Base-by-base conservation (phyloP, 2,797 vertebrate species). In the Pteronotus mesoamericanus region DNA sequence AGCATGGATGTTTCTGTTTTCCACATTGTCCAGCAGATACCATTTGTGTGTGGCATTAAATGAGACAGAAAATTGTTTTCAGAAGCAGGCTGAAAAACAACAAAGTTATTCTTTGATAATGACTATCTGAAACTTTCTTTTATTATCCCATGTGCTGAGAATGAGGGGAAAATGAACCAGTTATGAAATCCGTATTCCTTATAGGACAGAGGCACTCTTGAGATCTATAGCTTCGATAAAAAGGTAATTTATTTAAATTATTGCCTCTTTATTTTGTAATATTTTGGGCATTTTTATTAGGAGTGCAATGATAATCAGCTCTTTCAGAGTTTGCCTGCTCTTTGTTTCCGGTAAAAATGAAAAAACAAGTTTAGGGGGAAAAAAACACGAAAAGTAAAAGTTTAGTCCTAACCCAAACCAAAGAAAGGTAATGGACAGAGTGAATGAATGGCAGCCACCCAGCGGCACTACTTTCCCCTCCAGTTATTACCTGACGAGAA, bases 161-260 rank as follows among this genome's bases (percentile, higher is more conserved):
- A 94, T 86, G 68, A 91, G 15, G 95, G 78, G 88, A 64, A 94
- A 94, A 97, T 84, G 1, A 22, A 51, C 3, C 3, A 79, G 89
- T 46, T 93, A 71, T 68, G 83, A 96, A 74, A 78, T 48, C 96
- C 12, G 9, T 96, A 61, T 77, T 79, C 55, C 44, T 94, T 46
- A 15, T 94, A 86, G 84, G 75, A 97, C 64, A 21, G 48, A 96
- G 84, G 59, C 79, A 68, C 61, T 96, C 95, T 94, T 88, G 57
- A 89, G 91, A 94, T 89, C 64, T 89, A 83, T 96, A 93, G 96
- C 80, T 32, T 94, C 93, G 96, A 95, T 68, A 85, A 92, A 97
- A 94, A 72, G 91, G 91, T 96, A 96, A 96, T 97, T 97, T 88
- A 77, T 96, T 96, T 96, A 91, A 87, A 84, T 97, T 97, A 95